Evolutionary conservation across 1,140 invertebrate genomes (phyloP), one percentile per base, ranked within the genome.

Genomic region (Drosophila obscura): DNA sequence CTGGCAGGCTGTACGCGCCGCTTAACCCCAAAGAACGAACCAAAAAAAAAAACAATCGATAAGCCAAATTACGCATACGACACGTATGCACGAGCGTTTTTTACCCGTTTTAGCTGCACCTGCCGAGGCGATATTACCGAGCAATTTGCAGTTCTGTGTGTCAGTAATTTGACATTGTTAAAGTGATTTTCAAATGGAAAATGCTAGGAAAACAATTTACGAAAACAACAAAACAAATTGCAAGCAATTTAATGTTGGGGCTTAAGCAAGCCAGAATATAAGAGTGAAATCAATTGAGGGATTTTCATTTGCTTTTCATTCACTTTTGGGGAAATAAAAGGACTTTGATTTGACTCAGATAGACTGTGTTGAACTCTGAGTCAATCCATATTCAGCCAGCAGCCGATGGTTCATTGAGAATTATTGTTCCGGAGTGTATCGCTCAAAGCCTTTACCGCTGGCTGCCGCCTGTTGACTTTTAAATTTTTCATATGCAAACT

Each of bases 31-130:
- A 50, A 46, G 48, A 63, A 7, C 4, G n/a, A 45, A 39, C 9
- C n/a, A 6, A 5, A 6, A 31, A 45, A 62, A 62, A 44, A 31
- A 16, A 44, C 48, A 72, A 87, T 81, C 64, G 77, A 84, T 84
- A 63, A 84, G 81, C 81, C 77, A 81, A 87, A 84, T 84, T 84
- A 84, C 77, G 73, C 78, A 87, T 87, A 87, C 82, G 81, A 81
- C 81, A 84, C 81, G 81, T 84, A 67, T 81, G 58, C 48, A 58
- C 48, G 55, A 49, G 48, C 22, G 28, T 35, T 69, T 60, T 69
- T 65, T 58, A 56, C 57, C 43, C 24, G 39, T 50, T 50, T 60
- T 15, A 44, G 67, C 51, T 56, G 35, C 59, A 80, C 55, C 73
- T 77, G 67, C 66, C 22, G 15, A 44, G 16, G 39, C 13, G 24